A percentile compares a stretch with the other conserved stretches of the same genome.
phyloP scores from a whole-genome alignment of 2,113 vertebrate genomes.

The Acrocephalus arundinaceus region DNA sequence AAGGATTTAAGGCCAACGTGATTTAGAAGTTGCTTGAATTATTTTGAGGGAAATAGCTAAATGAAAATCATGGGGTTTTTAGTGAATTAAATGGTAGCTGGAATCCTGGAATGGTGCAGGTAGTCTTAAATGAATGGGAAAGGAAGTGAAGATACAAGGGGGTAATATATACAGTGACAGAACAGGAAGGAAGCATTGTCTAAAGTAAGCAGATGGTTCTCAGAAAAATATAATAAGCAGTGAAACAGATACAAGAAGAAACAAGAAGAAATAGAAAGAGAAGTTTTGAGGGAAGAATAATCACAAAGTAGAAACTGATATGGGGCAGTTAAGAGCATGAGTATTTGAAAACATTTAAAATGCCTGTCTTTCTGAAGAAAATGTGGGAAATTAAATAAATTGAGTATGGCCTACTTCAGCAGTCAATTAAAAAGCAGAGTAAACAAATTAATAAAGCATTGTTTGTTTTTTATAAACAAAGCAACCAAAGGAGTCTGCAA shows the following conservation, averaged over 20 bases:
- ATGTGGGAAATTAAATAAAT: neutral
- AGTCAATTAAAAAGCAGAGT: neutral
- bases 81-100: neutral
- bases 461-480: neutral
- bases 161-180: neutral
- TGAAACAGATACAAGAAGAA: neutral
- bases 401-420: neutral
- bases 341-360: neutral
- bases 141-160: neutral
- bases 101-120: neutral
- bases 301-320: neutral
- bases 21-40: neutral
- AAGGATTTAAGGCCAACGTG: neutral
- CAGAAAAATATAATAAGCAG: neutral
- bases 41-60: neutral
- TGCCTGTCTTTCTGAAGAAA: neutral
- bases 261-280: neutral
- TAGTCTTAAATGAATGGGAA: neutral
- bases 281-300: neutral
- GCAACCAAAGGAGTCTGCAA: neutral
- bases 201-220: neutral
- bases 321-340: neutral
- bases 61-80: fast-evolving
- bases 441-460: neutral
- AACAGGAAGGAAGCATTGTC: neutral